Percentiles rank a stretch among this genome's conserved stretches.
phyloP scores from a whole-genome alignment of 2,113 vertebrate species.

The Clupea harengus region DNA sequence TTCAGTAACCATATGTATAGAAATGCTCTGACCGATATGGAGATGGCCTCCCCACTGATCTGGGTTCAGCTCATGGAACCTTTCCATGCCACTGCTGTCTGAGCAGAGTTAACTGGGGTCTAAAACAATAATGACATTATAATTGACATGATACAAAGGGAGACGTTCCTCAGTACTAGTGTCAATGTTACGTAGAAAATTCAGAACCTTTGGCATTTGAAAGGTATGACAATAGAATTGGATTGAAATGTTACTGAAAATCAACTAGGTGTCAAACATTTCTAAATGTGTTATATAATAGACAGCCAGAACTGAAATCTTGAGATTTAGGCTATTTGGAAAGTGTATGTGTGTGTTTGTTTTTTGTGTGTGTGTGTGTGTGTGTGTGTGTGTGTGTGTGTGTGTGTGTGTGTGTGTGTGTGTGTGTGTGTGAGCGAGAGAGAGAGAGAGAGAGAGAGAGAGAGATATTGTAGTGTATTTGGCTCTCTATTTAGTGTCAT shows the following conservation, averaged over 20 bases:
- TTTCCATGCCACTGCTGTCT: neutral
- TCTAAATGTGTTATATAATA: slow-evolving; percentile 48
- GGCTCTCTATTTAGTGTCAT: neutral
- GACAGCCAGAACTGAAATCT: slow-evolving; percentile 47
- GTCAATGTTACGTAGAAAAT: too few relatives aligned
- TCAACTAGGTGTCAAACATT: neutral
- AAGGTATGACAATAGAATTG: neutral
- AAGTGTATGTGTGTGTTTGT: neutral
- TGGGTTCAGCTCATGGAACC: neutral
- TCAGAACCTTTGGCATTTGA: neutral
- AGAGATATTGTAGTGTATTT: neutral
- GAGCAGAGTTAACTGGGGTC: too few relatives aligned
- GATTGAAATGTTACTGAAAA: neutral
- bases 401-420: slow-evolving; percentile 22
- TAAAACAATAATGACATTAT: too few relatives aligned
- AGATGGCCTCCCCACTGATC: neutral
- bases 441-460: too few relatives aligned
- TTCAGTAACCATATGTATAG: too few relatives aligned
- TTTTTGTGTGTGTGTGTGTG: neutral
- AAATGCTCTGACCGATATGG: neutral
- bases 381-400: slow-evolving; percentile 22
- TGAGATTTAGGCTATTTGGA: slow-evolving; percentile 48
- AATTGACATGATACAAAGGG: too few relatives aligned
- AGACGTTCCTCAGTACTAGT: too few relatives aligned
- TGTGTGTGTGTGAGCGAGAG: neutral